A percentile compares a stretch with the other conserved stretches of the same genome.
Conservation (phyloP, 2,113 vertebrate species). For the Pampusana beccarii region DNA sequence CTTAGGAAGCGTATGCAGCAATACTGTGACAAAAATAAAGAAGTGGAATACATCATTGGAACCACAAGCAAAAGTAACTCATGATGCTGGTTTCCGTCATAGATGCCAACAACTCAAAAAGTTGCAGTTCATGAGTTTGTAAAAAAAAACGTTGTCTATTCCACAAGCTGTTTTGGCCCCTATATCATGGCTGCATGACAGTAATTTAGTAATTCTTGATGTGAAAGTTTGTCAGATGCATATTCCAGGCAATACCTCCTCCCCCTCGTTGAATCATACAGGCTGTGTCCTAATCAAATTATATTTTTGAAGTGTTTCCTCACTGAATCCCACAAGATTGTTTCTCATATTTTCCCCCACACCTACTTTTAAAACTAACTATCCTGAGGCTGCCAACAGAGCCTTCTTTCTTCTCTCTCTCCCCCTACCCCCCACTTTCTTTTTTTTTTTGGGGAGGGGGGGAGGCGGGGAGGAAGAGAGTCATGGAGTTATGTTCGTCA, state of each 20-base stretch:
- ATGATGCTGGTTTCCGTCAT: background rate
- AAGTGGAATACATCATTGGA: background rate
- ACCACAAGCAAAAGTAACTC: slow-evolving; percentile 1
- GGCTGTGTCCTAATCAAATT: slow-evolving; percentile 78
- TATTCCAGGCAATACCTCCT: slow-evolving; percentile 79
- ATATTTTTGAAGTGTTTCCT: slow-evolving; percentile 81
- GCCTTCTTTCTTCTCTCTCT: slow-evolving; percentile 8
- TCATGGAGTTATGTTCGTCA: slow-evolving; percentile 47
- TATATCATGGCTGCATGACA: slow-evolving; percentile 61
- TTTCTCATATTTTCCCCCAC: slow-evolving; percentile 67
- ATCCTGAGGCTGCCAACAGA: slow-evolving; percentile 47
- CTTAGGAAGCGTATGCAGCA: background rate
- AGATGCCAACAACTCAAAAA: slow-evolving; percentile 22
- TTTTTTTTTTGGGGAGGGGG: background rate
- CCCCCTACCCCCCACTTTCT: background rate
- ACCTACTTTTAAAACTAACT: slow-evolving; percentile 62
- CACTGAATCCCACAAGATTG: slow-evolving; percentile 73
- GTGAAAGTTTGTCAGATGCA: slow-evolving; percentile 72
- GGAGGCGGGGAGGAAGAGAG: background rate
- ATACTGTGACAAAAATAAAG: background rate
- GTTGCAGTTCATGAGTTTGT: slow-evolving; percentile 1
- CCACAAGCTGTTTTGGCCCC: slow-evolving; percentile 60
- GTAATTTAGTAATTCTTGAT: slow-evolving; percentile 74
- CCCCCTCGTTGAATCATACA: slow-evolving; percentile 78
- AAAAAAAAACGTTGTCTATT: background rate